Evolutionary conservation across 2,113 vertebrate genomes (phyloP), one percentile per base, ranked within the genome.

Genomic region (Ptilorrhoa leucosticta): DNA sequence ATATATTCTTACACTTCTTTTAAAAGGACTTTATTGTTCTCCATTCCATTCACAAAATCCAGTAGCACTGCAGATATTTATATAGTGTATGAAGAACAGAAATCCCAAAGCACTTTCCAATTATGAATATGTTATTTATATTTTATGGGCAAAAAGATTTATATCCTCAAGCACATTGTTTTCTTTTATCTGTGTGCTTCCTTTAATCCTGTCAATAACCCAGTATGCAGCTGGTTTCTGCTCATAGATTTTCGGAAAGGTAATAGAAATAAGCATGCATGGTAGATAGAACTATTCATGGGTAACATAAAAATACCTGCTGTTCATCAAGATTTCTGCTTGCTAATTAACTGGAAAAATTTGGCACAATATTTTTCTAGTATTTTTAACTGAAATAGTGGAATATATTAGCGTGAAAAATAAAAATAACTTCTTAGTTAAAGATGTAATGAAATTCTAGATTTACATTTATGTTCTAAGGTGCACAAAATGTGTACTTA

Each of bases 131-230:
- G 51, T 94, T 92, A 90, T 93, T 95, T 95, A 90, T 93, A 86
- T 96, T 94, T 96, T 84, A 94, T 82, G 33, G 72, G 53, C 22
- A 76, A 95, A 89, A 95, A 79, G 28, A 84, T 65, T 94, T 90
- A 82, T 96, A 95, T 95, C 79, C 22, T 11, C 76, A 87, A 92
- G 87, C 56, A 95, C 69, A 72, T 86, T 92, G 76, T 96, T 95
- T 93, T 95, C 83, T 94, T 97, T 95, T 94, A 88, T 94, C 95
- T 84, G 19, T 90, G 31, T 89, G 40, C 60, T 88, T 96, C 69
- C 57, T 93, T 96, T 93, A 97, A 94, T 94, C 81, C 78, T 90
- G 84, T 95, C 96, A 95, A 94, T 94, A 97, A 96, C 87, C 54
- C 83, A 64, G 77, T 80, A 84, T 90, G 93, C 69, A 72, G 42